phyloP scores from a whole-genome alignment of 2,113 vertebrate species.

The Dipodomys stephensi region DNA sequence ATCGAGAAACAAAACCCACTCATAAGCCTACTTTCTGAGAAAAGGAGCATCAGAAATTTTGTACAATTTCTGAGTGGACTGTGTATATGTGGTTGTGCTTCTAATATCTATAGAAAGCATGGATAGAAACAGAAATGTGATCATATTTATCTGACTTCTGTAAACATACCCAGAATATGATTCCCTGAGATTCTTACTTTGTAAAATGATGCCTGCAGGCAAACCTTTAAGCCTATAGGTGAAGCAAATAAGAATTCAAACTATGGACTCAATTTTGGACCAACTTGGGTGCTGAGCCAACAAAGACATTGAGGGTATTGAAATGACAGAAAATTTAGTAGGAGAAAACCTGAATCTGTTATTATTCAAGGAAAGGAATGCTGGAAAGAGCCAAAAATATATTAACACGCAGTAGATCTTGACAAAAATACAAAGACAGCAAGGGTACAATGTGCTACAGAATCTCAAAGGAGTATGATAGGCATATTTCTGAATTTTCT shows the following conservation, averaged over 20 bases:
- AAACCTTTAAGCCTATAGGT: neutral
- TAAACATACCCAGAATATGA: neutral
- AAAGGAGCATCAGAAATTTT: neutral
- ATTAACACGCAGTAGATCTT: neutral
- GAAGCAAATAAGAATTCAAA: neutral
- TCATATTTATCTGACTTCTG: conserved; percentile 33
- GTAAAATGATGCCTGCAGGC: neutral
- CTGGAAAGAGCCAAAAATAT: neutral
- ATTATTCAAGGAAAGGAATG: neutral
- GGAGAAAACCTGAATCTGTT: conserved; percentile 10
- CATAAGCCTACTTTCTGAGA: neutral
- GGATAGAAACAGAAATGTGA: neutral
- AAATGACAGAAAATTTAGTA: neutral
- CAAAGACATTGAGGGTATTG: neutral
- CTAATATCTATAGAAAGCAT: neutral
- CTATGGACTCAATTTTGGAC: neutral
- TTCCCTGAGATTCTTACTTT: neutral
- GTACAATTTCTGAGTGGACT: neutral
- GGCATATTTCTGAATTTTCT: neutral
- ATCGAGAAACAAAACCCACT: neutral
- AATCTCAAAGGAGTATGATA: neutral
- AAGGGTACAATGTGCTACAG: neutral
- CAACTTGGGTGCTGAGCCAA: neutral
- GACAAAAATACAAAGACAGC: conserved; percentile 5
- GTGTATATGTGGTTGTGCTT: neutral